These are phyloP conservation scores for Scrobipalpa atriplicella DNA, from an alignment of 2,888 invertebrate genomes.

Conservation along the genomic window DNA sequence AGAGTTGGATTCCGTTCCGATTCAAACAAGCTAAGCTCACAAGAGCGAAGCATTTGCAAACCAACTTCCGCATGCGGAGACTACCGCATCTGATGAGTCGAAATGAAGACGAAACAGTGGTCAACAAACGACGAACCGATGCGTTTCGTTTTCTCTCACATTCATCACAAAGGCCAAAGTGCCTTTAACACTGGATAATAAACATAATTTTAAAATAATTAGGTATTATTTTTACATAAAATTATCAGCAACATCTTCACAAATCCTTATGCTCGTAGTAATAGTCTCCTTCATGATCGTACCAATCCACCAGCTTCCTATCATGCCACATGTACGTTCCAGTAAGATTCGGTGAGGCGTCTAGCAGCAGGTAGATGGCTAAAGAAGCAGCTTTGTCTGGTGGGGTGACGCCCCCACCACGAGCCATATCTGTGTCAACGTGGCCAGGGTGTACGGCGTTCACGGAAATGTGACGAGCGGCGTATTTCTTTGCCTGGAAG, in stretches of 20 bases:
- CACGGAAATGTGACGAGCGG: slow-evolving; percentile 61
- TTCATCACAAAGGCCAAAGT: too few relatives aligned
- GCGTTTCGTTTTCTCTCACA: too few relatives aligned
- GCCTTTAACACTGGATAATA: too few relatives aligned
- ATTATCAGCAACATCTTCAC: not conserved
- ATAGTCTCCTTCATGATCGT: slow-evolving; percentile 55
- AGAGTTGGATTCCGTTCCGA: too few relatives aligned
- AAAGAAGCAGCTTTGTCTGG: slow-evolving; percentile 83
- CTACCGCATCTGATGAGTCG: too few relatives aligned
- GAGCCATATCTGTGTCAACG: slow-evolving; percentile 67
- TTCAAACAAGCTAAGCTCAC: too few relatives aligned
- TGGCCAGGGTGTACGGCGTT: slow-evolving; percentile 72
- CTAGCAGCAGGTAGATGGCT: slow-evolving; percentile 84
- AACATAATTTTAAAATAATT: too few relatives aligned
- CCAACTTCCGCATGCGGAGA: too few relatives aligned
- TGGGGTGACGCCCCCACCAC: slow-evolving; percentile 81
- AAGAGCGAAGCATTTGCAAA: too few relatives aligned
- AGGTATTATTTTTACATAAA: not conserved
- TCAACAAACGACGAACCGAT: too few relatives aligned
- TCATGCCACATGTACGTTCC: slow-evolving; percentile 87
- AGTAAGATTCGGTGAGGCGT: slow-evolving; percentile 82
- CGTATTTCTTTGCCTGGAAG: slow-evolving; percentile 49
- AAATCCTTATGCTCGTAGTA: slow-evolving; percentile 21
- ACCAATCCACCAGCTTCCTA: slow-evolving; percentile 84
- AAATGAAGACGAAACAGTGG: too few relatives aligned